Evolutionary conservation across 2,888 invertebrate genomes (phyloP), one percentile per base, ranked within the genome.

Genomic region (Peribatodes rhomboidaria): DNA sequence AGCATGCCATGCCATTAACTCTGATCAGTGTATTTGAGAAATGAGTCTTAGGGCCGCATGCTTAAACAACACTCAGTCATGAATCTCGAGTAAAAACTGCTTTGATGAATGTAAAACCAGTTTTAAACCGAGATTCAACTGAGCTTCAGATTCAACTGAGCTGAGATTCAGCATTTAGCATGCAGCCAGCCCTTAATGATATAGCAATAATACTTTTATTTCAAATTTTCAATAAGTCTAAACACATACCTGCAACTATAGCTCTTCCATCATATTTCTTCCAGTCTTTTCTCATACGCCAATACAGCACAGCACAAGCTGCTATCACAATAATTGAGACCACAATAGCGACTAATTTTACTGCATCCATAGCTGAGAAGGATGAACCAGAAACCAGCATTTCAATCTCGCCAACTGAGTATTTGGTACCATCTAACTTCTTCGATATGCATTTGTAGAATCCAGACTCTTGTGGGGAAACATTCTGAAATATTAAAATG

Each of bases 381-480:
- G 83, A 61, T 41, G 89, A 80, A 2, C 91, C 94, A 67, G 90
- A 93, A 0, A 95, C 95, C 50, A 95, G 86, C 86, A 96, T 92
- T 77, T 95, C 94, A 27, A 95, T 94, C 65, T 94, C 90, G 44
- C 94, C 93, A 27, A 95, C 91, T 61, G 94, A 93, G 20, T 94
- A 86, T 4, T 93, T 89, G 58, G 88, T 85, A 52, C 94, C 92
- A 73, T 88, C 87, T 50, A 95, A 79, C 52, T 94, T 94, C 78
- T 91, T 94, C 4, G 96, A 95, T 61, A 95, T 83, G 76, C 96
- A 96, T 77, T 94, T 94, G 81, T 96, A 96, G 67, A 93, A 91
- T 1, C 96, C 96, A 62, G 95, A 92, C 76, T 96, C 96, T 59
- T 90, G 85, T 8, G 94, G 90, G 13, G 95, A 94, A 9, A 95